Evolutionary conservation across 2,797 vertebrate species (phyloP).

Genomic region (Lepus townsendii): DNA sequence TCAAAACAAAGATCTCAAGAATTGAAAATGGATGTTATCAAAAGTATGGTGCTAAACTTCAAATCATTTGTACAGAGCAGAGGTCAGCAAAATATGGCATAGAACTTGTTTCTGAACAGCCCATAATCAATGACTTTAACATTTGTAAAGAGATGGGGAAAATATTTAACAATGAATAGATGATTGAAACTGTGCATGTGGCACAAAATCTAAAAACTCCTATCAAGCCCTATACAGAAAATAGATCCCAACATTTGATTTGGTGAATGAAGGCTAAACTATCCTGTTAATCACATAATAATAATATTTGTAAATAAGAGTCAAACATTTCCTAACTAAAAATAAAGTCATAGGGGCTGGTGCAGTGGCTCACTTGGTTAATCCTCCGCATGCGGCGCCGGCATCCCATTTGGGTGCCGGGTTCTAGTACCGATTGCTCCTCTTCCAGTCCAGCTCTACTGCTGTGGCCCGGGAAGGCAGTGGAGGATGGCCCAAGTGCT

Average conservation of each 20-base stretch:
- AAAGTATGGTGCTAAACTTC: constrained; percentile 24
- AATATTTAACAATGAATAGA: constrained; percentile 12
- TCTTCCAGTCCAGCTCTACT: no score
- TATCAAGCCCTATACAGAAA: neutral
- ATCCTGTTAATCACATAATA: neutral
- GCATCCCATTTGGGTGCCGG: no score
- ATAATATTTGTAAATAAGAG: neutral
- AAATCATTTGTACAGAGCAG: neutral
- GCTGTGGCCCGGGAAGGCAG: no score
- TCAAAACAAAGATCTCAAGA: neutral
- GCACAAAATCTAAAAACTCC: neutral
- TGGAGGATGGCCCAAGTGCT: no score
- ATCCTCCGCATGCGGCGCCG: no score
- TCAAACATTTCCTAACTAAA: constrained; percentile 38
- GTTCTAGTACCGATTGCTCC: no score
- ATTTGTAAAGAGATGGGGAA: neutral
- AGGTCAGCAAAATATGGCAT: neutral
- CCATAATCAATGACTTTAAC: neutral
- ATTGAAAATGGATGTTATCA: neutral
- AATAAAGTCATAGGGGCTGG: neutral
- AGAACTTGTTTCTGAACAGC: neutral
- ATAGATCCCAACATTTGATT: neutral
- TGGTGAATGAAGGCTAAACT: constrained; percentile 24
- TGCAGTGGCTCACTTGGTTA: no score
- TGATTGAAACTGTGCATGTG: neutral